A percentile compares a stretch with the other conserved stretches of the same genome.
Conservation (phyloP, 2,888 invertebrate species). For the Scaptomyza tumidula region DNA sequence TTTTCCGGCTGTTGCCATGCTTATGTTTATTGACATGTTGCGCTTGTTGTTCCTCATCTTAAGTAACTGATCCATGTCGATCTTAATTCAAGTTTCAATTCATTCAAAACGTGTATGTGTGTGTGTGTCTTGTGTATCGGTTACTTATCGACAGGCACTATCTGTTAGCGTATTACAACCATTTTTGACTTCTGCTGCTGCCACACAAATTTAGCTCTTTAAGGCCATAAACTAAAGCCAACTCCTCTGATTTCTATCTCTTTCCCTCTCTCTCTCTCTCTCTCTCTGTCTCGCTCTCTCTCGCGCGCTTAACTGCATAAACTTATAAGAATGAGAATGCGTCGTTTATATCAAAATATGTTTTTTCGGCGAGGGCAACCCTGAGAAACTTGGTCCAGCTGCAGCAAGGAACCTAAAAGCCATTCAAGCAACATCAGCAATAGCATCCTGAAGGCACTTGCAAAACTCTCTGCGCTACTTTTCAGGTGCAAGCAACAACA, state of each 20-base stretch:
- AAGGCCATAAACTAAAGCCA: conserved; percentile 48
- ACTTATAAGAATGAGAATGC: conserved; percentile 60
- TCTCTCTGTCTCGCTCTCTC: conserved; percentile 1
- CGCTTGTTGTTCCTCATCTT: conserved; percentile 24
- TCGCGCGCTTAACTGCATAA: conserved; percentile 29
- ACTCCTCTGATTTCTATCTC: conserved; percentile 39
- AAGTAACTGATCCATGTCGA: conserved; percentile 23
- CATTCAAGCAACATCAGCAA: neutral
- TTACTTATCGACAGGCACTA: conserved; percentile 51
- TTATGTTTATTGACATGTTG: conserved; percentile 18
- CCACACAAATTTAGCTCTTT: conserved; percentile 48
- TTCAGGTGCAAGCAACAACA: conserved; percentile 54
- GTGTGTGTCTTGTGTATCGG: conserved; percentile 52
- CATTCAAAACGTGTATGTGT: conserved; percentile 31
- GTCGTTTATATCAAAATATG: conserved; percentile 39
- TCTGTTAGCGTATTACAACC: conserved; percentile 47
- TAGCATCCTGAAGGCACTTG: conserved; percentile 61
- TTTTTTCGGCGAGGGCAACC: conserved; percentile 7
- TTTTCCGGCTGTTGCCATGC: conserved; percentile 22
- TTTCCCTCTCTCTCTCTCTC: neutral
- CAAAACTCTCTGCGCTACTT: conserved; percentile 58
- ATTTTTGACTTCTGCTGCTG: conserved; percentile 48
- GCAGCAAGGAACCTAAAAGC: conserved; percentile 22
- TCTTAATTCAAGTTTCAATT: conserved; percentile 20
- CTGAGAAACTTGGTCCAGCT: conserved; percentile 59